Conservation (phyloP, 1,140 invertebrate species). For the Saccostrea echinata region DNA sequence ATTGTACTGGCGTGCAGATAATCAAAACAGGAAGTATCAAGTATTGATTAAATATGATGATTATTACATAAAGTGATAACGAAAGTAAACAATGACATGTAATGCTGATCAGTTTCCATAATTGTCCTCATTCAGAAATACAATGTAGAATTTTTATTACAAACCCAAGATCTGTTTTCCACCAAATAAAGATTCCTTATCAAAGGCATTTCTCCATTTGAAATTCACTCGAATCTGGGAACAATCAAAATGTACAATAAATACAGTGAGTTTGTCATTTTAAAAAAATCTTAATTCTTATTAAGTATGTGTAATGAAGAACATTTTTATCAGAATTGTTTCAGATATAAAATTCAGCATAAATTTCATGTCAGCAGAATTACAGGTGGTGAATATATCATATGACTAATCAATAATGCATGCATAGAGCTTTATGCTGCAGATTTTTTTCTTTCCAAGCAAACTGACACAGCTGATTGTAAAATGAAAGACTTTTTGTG, state of each 20-base stretch:
- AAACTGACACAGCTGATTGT: too few species aligned
- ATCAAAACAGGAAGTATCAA: neutral
- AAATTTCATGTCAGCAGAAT: too few species aligned
- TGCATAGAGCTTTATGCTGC: too few species aligned
- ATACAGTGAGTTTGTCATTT: too few species aligned
- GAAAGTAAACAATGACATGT: neutral
- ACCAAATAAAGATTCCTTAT: conserved; percentile 96
- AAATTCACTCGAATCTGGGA: conserved; percentile 85
- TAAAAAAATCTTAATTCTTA: too few species aligned
- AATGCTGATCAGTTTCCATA: neutral
- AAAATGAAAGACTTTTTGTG: too few species aligned
- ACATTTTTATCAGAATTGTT: too few species aligned
- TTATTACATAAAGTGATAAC: neutral
- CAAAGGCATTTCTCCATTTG: conserved; percentile 99
- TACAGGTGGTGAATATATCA: too few species aligned
- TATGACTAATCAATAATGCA: too few species aligned
- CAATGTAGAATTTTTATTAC: neutral
- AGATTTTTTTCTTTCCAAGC: too few species aligned
- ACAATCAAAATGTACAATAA: neutral
- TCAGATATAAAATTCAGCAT: too few species aligned
- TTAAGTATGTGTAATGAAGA: too few species aligned
- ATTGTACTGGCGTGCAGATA: neutral
- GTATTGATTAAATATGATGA: neutral
- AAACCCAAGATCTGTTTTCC: conserved; percentile 94
- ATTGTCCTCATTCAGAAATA: neutral